Evolutionary conservation across 2,888 invertebrate genomes (phyloP), one percentile per base, ranked within the genome.

Genomic region (Argyresthia goedartella): DNA sequence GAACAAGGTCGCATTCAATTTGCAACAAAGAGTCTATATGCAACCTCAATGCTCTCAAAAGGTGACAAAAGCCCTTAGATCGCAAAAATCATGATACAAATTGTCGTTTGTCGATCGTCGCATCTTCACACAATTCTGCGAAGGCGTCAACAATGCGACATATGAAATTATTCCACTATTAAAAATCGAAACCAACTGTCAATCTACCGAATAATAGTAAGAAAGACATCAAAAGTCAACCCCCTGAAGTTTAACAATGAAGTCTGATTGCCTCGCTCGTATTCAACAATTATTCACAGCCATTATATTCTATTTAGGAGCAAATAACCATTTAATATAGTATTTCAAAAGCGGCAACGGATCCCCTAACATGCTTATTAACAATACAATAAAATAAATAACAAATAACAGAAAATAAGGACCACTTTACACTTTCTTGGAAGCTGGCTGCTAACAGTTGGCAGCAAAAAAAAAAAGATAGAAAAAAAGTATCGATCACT

Each of bases 331-430:
- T 86, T 85, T 85, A 85, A 86, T 75, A 25, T 25, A 76, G 72
- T 84, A 79, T 76, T 77, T 74, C 74, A 73, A 73, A 68, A 72
- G 62, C 66, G 64, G 64, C 65, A 53, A 50, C 51, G 49, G 73
- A 73, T 71, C 76, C 71, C 78, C 76, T 76, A 76, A 73, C 81
- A 77, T 77, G 82, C 81, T 78, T 84, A 86, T 86, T 85, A 86
- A 86, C 81, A 86, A 86, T 82, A 85, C 82, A 85, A 84, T 84
- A 79, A 85, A 81, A 81, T 84, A 85, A 85, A 80, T 82, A 81
- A 76, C 78, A 81, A 75, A 75, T 73, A 75, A 73, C 69, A 72
- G 66, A 72, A 81, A 81, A 77, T 76, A 77, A 75, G 72, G 62
- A 64, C 79, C 81, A 86, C 81, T 85, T 86, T 86, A 86, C 86